Evolutionary conservation across 1,140 invertebrate species (phyloP).

Genomic region (Harlomillsia oculata): DNA sequence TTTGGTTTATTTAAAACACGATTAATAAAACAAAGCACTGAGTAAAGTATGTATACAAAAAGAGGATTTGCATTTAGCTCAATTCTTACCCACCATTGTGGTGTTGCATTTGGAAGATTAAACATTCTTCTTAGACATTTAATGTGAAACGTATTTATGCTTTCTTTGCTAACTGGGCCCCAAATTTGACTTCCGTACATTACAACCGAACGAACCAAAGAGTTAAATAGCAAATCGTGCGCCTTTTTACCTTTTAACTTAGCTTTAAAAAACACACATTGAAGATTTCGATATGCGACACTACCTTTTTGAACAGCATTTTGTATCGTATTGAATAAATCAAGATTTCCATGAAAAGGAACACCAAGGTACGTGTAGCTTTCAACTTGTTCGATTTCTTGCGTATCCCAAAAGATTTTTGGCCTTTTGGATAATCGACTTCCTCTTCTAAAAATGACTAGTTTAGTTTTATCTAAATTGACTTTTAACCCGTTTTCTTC

Average conservation of each 20-base stretch:
- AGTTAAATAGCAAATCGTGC: conserved; percentile 4
- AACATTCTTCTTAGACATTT: too few species aligned
- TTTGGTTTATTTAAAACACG: too few species aligned
- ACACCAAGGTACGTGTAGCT: conserved; percentile 18
- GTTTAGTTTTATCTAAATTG: conserved; percentile 14
- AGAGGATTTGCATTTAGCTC: too few species aligned
- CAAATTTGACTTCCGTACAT: too few species aligned
- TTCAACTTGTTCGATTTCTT: conserved; percentile 3
- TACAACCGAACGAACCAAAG: neutral
- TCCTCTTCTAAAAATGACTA: conserved; percentile 7
- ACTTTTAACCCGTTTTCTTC: neutral
- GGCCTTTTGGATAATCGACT: neutral
- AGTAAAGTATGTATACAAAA: too few species aligned
- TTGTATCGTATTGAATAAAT: neutral
- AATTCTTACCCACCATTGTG: too few species aligned
- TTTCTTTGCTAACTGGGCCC: too few species aligned
- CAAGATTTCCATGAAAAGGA: neutral
- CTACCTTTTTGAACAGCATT: conserved; percentile 11
- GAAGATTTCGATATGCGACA: neutral
- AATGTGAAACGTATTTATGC: too few species aligned
- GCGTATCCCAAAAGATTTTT: neutral
- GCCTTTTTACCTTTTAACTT: neutral
- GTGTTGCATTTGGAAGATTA: too few species aligned
- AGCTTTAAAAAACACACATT: neutral
- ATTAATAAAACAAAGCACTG: too few species aligned